Evolutionary conservation across 35 echinoderm and acorn worm species (phyloP).

Genomic region (Ophioderma brevispina): DNA sequence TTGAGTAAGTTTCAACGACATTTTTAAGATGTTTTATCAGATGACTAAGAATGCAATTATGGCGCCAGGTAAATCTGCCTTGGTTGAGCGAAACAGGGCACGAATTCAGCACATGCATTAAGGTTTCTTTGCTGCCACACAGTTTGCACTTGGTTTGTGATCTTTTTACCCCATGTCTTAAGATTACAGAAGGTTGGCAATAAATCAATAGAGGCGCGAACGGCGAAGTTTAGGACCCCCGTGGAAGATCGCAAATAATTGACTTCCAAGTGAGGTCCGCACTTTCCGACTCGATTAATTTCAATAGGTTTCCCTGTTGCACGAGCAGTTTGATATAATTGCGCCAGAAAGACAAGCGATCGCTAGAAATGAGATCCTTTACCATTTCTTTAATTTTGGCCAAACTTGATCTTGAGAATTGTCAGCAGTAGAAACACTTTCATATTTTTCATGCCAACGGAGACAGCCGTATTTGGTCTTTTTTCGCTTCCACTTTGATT

Average conservation of each 20-base stretch:
- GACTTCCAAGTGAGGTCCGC: slow-evolving; percentile 37
- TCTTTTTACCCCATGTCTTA: slow-evolving; percentile 17
- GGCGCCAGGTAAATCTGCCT: neutral
- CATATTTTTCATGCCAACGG: slow-evolving; percentile 3
- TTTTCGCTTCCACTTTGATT: neutral
- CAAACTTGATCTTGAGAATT: neutral
- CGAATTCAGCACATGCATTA: neutral
- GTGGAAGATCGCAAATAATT: slow-evolving; percentile 16
- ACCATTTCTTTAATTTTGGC: neutral
- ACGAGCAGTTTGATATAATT: neutral
- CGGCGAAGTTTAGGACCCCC: slow-evolving; percentile 1
- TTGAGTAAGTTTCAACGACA: no score
- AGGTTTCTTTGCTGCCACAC: slow-evolving; percentile 8
- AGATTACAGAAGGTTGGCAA: slow-evolving; percentile 22
- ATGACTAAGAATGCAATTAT: neutral
- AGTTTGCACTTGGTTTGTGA: neutral
- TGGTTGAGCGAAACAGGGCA: neutral
- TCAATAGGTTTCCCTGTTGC: neutral
- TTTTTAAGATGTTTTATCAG: neutral
- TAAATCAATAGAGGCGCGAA: slow-evolving; percentile 20
- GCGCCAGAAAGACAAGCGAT: neutral
- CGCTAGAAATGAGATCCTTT: neutral
- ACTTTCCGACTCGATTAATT: neutral
- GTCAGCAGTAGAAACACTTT: neutral
- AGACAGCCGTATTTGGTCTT: neutral